Conservation (phyloP, 2,113 vertebrate genomes). For the Tragelaphus strepsiceros region DNA sequence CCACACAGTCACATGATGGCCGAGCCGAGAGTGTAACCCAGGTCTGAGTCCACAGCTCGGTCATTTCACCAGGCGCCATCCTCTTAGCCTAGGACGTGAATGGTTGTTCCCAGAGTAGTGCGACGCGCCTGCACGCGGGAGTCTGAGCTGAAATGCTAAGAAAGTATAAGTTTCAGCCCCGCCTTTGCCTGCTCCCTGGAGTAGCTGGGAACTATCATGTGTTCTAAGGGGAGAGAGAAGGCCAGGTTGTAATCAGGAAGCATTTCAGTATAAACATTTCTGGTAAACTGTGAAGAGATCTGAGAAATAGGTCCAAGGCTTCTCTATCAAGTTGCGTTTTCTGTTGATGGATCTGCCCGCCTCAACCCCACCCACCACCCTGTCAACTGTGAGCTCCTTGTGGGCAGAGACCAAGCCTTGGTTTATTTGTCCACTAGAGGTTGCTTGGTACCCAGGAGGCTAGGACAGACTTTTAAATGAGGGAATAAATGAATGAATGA, state of each 20-base stretch:
- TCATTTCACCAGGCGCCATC: not conserved
- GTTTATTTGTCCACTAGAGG: not conserved
- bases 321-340: not conserved
- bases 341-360: not conserved
- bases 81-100: not conserved
- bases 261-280: not conserved
- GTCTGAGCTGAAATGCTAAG: rapidly evolving
- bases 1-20: not conserved
- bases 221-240: not conserved
- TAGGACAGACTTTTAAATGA: not conserved
- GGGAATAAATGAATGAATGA: not conserved
- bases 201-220: not conserved
- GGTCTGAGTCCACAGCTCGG: not conserved
- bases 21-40: rapidly evolving
- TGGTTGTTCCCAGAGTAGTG: rapidly evolving
- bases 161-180: not conserved
- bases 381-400: not conserved
- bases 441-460: not conserved
- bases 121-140: not conserved
- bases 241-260: not conserved
- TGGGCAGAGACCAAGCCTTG: not conserved
- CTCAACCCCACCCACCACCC: too few species aligned
- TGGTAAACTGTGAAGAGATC: not conserved
- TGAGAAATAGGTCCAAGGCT: not conserved
- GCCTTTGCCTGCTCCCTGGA: not conserved